Percentiles rank a stretch among this genome's conserved stretches.
Conservation (phyloP, 2,888 invertebrate species). For the Morpho helenor region DNA sequence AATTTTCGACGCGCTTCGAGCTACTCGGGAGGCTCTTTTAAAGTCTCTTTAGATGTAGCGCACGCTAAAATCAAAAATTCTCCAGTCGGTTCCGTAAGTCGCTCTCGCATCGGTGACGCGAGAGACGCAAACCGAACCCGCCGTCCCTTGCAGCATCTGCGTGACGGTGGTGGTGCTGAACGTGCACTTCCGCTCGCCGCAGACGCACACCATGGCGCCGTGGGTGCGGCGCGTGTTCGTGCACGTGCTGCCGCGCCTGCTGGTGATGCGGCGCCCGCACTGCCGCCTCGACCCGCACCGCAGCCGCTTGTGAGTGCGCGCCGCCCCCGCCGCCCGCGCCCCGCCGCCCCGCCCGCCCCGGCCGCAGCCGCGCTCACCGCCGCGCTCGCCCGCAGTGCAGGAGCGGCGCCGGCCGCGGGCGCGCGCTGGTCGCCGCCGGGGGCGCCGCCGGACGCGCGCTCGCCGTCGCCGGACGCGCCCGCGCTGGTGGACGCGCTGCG, state of each 20-base stretch:
- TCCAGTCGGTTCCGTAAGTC: too few species aligned
- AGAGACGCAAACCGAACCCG: too few species aligned
- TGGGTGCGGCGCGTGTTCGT: slow-evolving; percentile 98
- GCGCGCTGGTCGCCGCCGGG: slow-evolving; percentile 61
- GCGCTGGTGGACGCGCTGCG: slow-evolving; percentile 82
- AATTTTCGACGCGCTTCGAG: too few species aligned
- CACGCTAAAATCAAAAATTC: too few species aligned
- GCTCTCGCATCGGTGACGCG: too few species aligned
- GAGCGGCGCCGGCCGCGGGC: background rate
- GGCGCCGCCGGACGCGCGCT: slow-evolving; percentile 72
- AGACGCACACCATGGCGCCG: slow-evolving; percentile 98
- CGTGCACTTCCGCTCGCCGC: slow-evolving; percentile 98
- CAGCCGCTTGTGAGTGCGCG: slow-evolving; percentile 58
- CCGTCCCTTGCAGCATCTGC: slow-evolving; percentile 87
- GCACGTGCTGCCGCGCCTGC: slow-evolving; percentile 93
- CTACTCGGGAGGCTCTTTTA: too few species aligned
- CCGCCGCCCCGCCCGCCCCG: slow-evolving; percentile 26
- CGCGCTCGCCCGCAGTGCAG: slow-evolving; percentile 32
- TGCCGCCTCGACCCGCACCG: slow-evolving; percentile 84
- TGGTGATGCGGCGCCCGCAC: slow-evolving; percentile 95
- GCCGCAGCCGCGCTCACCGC: slow-evolving; percentile 27
- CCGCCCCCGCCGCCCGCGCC: too few species aligned
- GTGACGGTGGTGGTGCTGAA: slow-evolving; percentile 98
- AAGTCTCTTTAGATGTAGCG: too few species aligned
- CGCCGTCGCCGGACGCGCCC: slow-evolving; percentile 49